Evolutionary conservation across 1,140 invertebrate genomes (phyloP).

Genomic region (Drosophila tsacasi): DNA sequence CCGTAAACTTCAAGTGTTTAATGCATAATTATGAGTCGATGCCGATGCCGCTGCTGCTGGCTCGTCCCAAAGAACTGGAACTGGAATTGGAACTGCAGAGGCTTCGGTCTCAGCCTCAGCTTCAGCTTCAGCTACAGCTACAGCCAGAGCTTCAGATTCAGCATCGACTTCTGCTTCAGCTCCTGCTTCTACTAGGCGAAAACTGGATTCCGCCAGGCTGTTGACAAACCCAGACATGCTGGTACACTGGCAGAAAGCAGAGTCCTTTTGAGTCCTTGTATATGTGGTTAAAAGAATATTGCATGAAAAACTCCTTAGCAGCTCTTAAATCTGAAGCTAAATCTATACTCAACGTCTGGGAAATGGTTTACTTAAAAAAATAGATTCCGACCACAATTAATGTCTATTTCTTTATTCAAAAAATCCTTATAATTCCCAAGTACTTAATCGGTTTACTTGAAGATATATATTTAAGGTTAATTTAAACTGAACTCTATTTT

Average conservation of each 20-base stretch:
- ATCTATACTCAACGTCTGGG: background rate
- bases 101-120: slow-evolving; percentile 11
- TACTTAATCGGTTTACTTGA: background rate
- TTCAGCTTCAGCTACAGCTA: background rate
- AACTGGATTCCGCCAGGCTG: slow-evolving; percentile 74
- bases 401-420: background rate
- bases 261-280: background rate
- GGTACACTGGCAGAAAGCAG: slow-evolving; percentile 19
- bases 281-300: background rate
- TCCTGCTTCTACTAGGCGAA: slow-evolving; percentile 37
- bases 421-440: background rate
- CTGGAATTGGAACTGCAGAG: slow-evolving; percentile 49
- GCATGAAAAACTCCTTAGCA: no score
- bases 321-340: background rate
- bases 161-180: slow-evolving; percentile 20
- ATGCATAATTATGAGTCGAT: slow-evolving; percentile 76
- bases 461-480: background rate
- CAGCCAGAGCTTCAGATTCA: background rate
- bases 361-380: no score
- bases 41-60: background rate
- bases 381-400: background rate
- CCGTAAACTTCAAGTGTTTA: slow-evolving; percentile 79
- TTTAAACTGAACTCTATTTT: background rate
- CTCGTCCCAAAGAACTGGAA: slow-evolving; percentile 58
- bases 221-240: slow-evolving; percentile 67